Evolutionary conservation across 2,888 invertebrate species (phyloP), one percentile per base, ranked within the genome.

Genomic region (Oxystoma pomonae): DNA sequence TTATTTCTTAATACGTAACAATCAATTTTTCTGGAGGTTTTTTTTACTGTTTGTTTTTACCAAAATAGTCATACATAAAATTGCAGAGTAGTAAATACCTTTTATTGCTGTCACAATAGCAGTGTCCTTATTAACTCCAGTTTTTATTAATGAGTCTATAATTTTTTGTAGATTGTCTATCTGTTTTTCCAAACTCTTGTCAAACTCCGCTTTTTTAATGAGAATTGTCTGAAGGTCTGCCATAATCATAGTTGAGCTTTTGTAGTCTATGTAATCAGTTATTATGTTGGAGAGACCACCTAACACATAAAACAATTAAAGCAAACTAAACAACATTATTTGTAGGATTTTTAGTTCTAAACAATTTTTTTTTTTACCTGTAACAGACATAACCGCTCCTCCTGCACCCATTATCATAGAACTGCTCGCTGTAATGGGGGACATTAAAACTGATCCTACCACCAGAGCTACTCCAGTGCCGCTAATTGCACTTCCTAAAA

Each of bases 361-460:
- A 35, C 12, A 7, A 35, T 35, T 35, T 35, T 35, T 12, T 12
- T 35, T 35, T 12, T 35, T 35, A 35, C 35, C 35, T 22, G 70
- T 69, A 16, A 71, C 65, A 21, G 71, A 71, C 71, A 71, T 69
- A 3, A 69, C 64, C n/a, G 70, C 71, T n/a, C 71, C 71, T 53
- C 70, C 68, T 61, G 71, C 69, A 52, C 71, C 71, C 20, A 69
- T 52, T 19, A 68, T 58, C 49, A 71, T 55, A n/a, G 69, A 65
- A 62, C 65, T 66, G 22, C 70, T 70, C n/a, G 63, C 68, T 58
- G 69, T 70, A 3, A 71, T 35, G 1, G 71, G 69, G 7, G 69
- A 69, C 64, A 64, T 63, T 16, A 68, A 61, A 9, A 71, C 64
- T 21, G 70, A 69, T 18, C 70, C 69, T 52, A 71, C 63, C 22